These are phyloP conservation scores for Amphipoea lucens DNA, from an alignment of 2,888 invertebrate species.

Conservation along the genomic window DNA sequence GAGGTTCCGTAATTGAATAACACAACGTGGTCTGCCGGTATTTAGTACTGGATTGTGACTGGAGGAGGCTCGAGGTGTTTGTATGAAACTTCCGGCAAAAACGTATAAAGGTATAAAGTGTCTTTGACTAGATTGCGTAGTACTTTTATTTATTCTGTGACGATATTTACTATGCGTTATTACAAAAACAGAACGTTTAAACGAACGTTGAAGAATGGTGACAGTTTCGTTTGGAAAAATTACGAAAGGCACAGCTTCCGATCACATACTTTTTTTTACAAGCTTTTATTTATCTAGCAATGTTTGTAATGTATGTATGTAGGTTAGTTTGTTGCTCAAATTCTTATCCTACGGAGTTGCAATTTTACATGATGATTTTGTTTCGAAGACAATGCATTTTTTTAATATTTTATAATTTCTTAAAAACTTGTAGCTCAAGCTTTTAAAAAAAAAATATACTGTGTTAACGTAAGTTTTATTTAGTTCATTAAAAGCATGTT, in stretches of 20 bases:
- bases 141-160: not conserved
- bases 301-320: not conserved
- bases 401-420: not conserved
- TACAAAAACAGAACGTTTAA: not conserved
- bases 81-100: not conserved
- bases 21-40: constrained; percentile 40
- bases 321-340: not conserved
- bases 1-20: constrained; percentile 53
- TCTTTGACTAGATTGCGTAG: not conserved
- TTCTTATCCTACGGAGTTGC: not conserved
- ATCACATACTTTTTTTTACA: not conserved
- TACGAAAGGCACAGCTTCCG: not conserved
- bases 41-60: constrained; percentile 39
- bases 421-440: not conserved
- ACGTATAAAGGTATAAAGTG: not conserved
- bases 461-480: not conserved
- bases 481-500: not conserved
- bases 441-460: not conserved
- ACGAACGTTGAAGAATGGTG: not conserved
- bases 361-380: not conserved
- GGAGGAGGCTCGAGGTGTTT: not conserved
- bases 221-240: not conserved
- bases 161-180: not conserved
- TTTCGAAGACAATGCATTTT: not conserved
- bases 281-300: not conserved